Conservation (phyloP, 2,888 invertebrate genomes). For the Villa cingulata region DNA sequence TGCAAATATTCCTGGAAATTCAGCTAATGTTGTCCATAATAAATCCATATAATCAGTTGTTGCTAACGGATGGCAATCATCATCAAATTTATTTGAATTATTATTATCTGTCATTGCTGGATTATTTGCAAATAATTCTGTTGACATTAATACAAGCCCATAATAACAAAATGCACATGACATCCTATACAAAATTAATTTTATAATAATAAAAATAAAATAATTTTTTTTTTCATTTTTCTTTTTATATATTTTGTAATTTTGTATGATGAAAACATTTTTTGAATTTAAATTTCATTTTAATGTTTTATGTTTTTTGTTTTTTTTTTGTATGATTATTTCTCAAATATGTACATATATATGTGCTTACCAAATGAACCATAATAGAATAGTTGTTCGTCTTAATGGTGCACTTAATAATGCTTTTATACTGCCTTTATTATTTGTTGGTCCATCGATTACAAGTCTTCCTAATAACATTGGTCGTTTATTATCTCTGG, state of each 20-base stretch:
- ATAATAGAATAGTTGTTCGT: conserved; percentile 71
- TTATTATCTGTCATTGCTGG: conserved; percentile 13
- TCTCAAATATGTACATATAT: too few relatives aligned
- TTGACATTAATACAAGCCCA: conserved; percentile 87
- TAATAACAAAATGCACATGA: conserved; percentile 92
- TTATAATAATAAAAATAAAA: background rate
- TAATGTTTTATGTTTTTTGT: too few relatives aligned
- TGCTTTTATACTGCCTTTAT: conserved; percentile 53
- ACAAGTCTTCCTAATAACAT: conserved; percentile 76
- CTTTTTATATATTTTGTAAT: background rate
- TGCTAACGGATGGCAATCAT: conserved; percentile 56
- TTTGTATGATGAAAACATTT: background rate
- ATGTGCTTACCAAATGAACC: conserved; percentile 90
- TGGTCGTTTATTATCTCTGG: conserved; percentile 75
- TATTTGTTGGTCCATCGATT: conserved; percentile 48
- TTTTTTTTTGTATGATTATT: too few relatives aligned
- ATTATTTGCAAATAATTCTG: conserved; percentile 55
- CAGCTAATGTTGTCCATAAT: conserved; percentile 85
- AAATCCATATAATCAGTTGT: conserved; percentile 85
- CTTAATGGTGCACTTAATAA: conserved; percentile 66
- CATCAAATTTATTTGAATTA: conserved; percentile 42
- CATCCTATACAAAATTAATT: conserved; percentile 46
- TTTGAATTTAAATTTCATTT: background rate
- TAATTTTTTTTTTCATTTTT: background rate
- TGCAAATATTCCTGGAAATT: conserved; percentile 84